These are phyloP conservation scores for Narcine bancroftii DNA, from an alignment of 2,113 vertebrate genomes.

Conservation along the genomic window DNA sequence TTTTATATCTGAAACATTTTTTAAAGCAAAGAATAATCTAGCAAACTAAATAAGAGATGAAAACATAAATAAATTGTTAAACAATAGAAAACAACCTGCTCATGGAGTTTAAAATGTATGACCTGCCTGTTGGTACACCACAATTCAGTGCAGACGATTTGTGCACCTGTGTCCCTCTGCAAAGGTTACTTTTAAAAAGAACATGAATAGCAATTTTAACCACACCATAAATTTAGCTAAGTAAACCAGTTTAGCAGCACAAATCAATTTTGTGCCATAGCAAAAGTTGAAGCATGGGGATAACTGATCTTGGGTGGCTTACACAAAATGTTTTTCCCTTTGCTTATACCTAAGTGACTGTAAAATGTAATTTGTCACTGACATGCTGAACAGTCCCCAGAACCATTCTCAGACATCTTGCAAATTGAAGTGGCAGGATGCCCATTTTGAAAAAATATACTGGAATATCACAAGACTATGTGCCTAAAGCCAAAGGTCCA, in stretches of 20 bases:
- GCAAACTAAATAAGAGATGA: background rate
- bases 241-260: slow-evolving; percentile 11
- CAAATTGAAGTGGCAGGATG: background rate
- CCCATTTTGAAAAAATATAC: slow-evolving; percentile 14
- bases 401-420: slow-evolving; percentile 17
- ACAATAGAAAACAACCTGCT: background rate
- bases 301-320: slow-evolving; percentile 32
- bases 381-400: slow-evolving; percentile 1
- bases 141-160: background rate
- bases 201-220: slow-evolving; percentile 10
- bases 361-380: slow-evolving; percentile 31
- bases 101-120: background rate
- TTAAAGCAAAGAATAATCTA: background rate
- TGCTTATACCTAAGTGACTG: slow-evolving; percentile 26
- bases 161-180: slow-evolving; percentile 2
- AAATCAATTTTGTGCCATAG: slow-evolving; percentile 13
- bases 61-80: background rate
- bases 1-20: background rate
- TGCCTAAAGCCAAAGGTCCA: background rate
- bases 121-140: background rate
- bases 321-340: slow-evolving; percentile 28
- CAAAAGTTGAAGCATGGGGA: background rate
- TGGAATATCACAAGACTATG: slow-evolving; percentile 21
- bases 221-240: slow-evolving; percentile 23
- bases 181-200: slow-evolving; percentile 17